These are phyloP conservation scores for Orthonyx spaldingii DNA, from an alignment of 2,113 vertebrate species.

Conservation along the genomic window DNA sequence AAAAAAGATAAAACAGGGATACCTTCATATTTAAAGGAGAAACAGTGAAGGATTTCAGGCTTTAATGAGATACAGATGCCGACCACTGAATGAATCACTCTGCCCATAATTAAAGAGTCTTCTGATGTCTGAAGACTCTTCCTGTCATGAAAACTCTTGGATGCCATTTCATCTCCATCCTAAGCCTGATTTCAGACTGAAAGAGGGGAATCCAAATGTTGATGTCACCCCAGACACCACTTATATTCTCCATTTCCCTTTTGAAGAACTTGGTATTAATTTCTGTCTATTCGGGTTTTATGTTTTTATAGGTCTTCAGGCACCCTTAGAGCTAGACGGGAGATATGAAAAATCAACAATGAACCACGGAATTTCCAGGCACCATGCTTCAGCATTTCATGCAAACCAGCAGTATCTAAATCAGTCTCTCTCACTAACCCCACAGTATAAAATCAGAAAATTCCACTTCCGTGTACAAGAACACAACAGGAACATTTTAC, in stretches of 20 bases:
- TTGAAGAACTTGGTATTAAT: conserved; percentile 54
- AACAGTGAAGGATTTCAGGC: conserved; percentile 70
- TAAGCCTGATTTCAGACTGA: conserved; percentile 57
- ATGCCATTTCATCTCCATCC: conserved; percentile 77
- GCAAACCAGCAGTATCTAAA: background rate
- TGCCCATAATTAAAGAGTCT: conserved; percentile 70
- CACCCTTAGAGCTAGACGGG: background rate
- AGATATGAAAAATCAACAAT: conserved; percentile 33
- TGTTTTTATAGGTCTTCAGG: conserved; percentile 47
- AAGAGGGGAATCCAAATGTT: conserved; percentile 53
- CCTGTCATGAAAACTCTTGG: conserved; percentile 79
- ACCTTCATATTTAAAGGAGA: conserved; percentile 49
- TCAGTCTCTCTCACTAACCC: background rate
- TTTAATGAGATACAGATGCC: conserved; percentile 83
- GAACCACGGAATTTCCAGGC: conserved; percentile 9
- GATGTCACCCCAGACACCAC: conserved; percentile 69
- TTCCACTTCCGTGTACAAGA: background rate
- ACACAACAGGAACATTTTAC: background rate
- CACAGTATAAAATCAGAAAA: background rate
- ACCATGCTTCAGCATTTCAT: background rate
- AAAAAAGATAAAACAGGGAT: conserved; percentile 62
- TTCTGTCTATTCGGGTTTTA: conserved; percentile 24
- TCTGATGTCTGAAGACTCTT: conserved; percentile 84
- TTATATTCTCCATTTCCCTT: conserved; percentile 58
- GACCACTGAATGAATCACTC: conserved; percentile 81